Percentiles rank a stretch among this genome's conserved stretches.
phyloP scores from a whole-genome alignment of 2,888 invertebrate species.

The Temnothorax rugatulus region DNA sequence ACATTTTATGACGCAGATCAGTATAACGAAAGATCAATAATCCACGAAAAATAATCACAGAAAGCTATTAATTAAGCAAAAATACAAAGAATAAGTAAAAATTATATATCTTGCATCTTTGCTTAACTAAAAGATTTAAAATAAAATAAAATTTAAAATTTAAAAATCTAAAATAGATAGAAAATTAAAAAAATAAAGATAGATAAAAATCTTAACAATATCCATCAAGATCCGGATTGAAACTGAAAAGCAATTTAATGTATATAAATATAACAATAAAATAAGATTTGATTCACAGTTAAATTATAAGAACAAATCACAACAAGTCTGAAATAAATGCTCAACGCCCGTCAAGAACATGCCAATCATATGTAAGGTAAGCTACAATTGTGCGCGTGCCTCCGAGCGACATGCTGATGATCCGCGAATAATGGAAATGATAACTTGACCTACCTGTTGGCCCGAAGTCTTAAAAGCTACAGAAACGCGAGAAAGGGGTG shows the following conservation, averaged over 20 bases:
- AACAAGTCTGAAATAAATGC: not conserved
- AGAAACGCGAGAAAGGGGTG: not conserved
- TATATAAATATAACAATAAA: not conserved
- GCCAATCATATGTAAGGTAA: not conserved
- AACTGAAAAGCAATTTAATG: not conserved
- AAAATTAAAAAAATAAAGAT: not conserved
- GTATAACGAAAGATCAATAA: not conserved
- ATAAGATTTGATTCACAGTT: not conserved
- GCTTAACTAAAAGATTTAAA: not conserved
- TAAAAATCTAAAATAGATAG: not conserved
- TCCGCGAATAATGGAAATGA: conserved; percentile 31
- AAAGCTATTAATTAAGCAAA: not conserved
- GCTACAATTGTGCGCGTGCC: not conserved
- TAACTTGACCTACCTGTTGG: conserved; percentile 34
- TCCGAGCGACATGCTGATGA: not conserved
- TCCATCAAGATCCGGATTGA: not conserved
- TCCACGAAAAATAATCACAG: not conserved
- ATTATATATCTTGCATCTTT: not conserved
- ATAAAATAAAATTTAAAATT: not conserved
- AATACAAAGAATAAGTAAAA: not conserved
- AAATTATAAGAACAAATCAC: not conserved
- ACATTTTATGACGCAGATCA: not conserved
- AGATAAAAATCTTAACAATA: not conserved
- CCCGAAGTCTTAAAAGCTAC: conserved; percentile 1
- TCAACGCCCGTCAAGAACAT: not conserved